A percentile compares a stretch with the other conserved stretches of the same genome.
Conservation (phyloP, 2,888 invertebrate genomes). For the Iphiclides podalirius region DNA sequence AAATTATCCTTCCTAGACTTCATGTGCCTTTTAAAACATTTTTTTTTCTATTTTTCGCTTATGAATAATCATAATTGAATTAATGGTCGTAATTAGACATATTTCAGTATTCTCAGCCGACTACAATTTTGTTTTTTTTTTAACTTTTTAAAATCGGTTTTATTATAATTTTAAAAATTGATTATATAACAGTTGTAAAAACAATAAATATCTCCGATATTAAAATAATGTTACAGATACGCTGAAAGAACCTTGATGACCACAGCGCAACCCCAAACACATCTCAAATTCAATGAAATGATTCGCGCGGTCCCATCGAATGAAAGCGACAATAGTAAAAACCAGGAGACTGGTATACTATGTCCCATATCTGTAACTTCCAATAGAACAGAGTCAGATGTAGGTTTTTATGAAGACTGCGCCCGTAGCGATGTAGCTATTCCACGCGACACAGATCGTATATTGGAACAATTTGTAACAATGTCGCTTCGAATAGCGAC, state of each 20-base stretch:
- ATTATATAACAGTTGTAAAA: no score
- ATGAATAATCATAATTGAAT: no score
- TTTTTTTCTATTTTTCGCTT: no score
- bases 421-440: constrained; percentile 53
- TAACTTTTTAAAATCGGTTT: no score
- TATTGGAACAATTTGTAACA: constrained; percentile 64
- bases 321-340: constrained; percentile 37
- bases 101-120: no score
- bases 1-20: no score
- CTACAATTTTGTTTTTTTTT: no score
- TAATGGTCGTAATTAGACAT: no score
- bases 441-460: constrained; percentile 63
- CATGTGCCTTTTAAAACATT: no score
- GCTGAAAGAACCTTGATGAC: constrained; percentile 35
- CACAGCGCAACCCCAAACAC: constrained; percentile 6
- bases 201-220: neutral
- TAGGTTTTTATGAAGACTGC: constrained; percentile 58
- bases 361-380: constrained; percentile 38
- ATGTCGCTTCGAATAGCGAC: constrained; percentile 62
- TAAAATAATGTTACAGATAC: constrained; percentile 38
- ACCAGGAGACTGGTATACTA: constrained; percentile 33
- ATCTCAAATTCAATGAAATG: constrained; percentile 16
- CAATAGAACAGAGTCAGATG: constrained; percentile 42
- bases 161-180: no score
- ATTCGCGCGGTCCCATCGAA: constrained; percentile 32